These are phyloP conservation scores for Ichneumon xanthorius DNA, from an alignment of 2,888 invertebrate species.

Conservation along the genomic window DNA sequence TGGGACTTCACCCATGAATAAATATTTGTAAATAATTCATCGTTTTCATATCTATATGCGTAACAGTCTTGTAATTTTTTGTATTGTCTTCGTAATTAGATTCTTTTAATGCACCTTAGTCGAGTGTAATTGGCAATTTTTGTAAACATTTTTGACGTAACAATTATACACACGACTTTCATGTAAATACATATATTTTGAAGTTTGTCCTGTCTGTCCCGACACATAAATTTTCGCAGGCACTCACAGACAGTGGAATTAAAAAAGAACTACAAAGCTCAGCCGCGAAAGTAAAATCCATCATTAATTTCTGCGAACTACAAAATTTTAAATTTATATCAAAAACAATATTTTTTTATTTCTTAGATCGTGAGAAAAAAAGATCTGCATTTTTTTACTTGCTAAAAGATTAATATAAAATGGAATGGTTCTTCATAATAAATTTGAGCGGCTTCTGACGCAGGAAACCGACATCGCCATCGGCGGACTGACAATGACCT, in stretches of 20 bases:
- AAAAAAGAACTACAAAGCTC: background rate
- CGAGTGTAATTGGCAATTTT: too few relatives aligned
- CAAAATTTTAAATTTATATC: background rate
- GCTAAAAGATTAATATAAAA: constrained; percentile 4
- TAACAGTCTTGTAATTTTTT: background rate
- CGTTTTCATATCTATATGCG: constrained; percentile 4
- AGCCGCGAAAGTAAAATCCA: background rate
- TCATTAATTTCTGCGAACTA: background rate
- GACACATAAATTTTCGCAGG: too few relatives aligned
- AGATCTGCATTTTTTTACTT: background rate
- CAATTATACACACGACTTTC: too few relatives aligned
- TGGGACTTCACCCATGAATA: background rate
- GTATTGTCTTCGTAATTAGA: background rate
- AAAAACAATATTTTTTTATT: background rate
- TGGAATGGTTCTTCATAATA: background rate
- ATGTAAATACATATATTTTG: too few relatives aligned
- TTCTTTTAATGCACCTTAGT: background rate
- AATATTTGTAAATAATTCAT: constrained; percentile 26
- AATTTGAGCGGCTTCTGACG: constrained; percentile 57
- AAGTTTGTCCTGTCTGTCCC: too few relatives aligned
- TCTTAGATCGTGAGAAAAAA: background rate
- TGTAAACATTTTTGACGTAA: too few relatives aligned
- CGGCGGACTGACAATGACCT: constrained; percentile 95
- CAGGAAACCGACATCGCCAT: constrained; percentile 94
- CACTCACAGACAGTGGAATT: background rate